A percentile compares a stretch with the other conserved stretches of the same genome.
phyloP scores from a whole-genome alignment of 2,113 vertebrate genomes.

The rat (Rattus norvegicus) region DNA sequence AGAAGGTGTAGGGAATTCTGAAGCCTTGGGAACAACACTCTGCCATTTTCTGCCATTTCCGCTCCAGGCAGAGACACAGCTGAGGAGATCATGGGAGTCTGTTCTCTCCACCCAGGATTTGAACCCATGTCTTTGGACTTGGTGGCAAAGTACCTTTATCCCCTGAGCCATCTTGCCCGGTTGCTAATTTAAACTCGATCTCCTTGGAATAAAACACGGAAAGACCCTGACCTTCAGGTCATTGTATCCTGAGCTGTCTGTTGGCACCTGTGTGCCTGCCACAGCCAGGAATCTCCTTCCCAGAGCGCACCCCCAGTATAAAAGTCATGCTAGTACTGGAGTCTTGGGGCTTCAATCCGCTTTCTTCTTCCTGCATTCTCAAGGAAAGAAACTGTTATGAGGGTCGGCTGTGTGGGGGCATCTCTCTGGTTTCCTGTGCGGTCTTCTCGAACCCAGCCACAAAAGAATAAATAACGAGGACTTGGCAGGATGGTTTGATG shows the following conservation, averaged over 20 bases:
- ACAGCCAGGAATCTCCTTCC: background rate
- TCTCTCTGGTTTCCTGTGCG: background rate
- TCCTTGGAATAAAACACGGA: slow-evolving; percentile 12
- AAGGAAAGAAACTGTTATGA: slow-evolving; percentile 9
- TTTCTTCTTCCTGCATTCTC: background rate
- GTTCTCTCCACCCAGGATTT: background rate
- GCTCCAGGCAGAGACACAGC: background rate
- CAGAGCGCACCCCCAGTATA: background rate
- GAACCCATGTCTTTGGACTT: background rate
- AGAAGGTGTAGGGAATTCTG: background rate
- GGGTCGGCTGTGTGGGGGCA: background rate
- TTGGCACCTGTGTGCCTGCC: background rate
- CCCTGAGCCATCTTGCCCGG: background rate
- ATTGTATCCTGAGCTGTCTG: background rate
- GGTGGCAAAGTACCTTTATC: background rate
- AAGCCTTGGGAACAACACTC: background rate
- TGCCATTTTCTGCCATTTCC: background rate
- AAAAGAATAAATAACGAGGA: slow-evolving; percentile 27
- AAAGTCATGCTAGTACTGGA: background rate
- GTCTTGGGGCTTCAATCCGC: background rate
- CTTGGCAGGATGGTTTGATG: slow-evolving; percentile 51
- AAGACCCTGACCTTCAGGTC: slow-evolving; percentile 22
- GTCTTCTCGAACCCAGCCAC: slow-evolving; percentile 15
- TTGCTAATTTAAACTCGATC: background rate
- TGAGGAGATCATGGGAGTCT: background rate